Conservation (phyloP, 2,888 invertebrate species). For the Oxycera nigricornis region DNA sequence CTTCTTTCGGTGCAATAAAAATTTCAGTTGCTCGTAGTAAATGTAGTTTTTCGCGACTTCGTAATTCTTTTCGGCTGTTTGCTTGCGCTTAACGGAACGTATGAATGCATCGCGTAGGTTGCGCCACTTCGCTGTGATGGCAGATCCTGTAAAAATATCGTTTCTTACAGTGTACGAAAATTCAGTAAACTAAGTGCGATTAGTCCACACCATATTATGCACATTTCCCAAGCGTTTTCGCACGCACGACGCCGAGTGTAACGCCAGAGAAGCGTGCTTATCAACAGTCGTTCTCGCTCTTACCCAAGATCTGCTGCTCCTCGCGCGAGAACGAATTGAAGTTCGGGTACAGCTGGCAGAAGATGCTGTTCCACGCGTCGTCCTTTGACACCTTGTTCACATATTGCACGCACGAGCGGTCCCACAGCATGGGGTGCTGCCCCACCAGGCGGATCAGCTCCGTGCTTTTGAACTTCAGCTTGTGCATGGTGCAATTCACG, state of each 20-base stretch:
- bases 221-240: background rate
- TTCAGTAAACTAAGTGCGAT: too few relatives aligned
- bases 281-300: background rate
- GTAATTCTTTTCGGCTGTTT: background rate
- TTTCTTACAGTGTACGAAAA: too few relatives aligned
- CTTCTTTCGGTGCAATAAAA: conserved; percentile 14
- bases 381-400: conserved; percentile 5
- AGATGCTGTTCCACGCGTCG: conserved; percentile 20
- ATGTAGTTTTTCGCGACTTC: conserved; percentile 3
- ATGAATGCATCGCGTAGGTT: conserved; percentile 31
- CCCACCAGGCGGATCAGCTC: conserved; percentile 18
- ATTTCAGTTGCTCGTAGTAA: conserved; percentile 22
- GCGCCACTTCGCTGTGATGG: conserved; percentile 20
- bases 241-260: background rate
- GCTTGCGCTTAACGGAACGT: conserved; percentile 18
- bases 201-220: too few relatives aligned
- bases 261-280: background rate
- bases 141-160: conserved; percentile 10
- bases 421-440: conserved; percentile 17
- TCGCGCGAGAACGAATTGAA: background rate
- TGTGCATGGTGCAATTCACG: conserved; percentile 7
- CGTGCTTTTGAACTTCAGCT: conserved; percentile 14
- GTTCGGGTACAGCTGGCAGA: conserved; percentile 4
- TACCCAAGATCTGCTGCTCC: conserved; percentile 13
- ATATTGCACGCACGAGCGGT: conserved; percentile 3